Percentiles rank a stretch among this genome's conserved stretches.
Conservation (phyloP, 1,140 invertebrate genomes). For the Bombus consobrinus region DNA sequence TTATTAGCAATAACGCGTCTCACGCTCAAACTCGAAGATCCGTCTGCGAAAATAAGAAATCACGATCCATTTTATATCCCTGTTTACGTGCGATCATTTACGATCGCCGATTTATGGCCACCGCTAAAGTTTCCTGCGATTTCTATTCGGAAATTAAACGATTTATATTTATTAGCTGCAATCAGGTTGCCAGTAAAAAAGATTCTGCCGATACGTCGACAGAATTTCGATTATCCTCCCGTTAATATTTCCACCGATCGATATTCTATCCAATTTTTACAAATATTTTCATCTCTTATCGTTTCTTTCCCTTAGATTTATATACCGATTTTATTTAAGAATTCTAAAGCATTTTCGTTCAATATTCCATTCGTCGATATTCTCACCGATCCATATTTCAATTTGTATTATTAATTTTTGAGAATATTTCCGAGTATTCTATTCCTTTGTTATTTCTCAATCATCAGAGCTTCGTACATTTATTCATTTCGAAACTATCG, state of each 20-base stretch:
- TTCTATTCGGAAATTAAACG: conserved; percentile 20
- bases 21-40: too few species aligned
- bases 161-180: conserved; percentile 12
- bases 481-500: not conserved
- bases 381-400: not conserved
- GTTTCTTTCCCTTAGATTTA: too few species aligned
- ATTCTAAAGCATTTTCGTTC: not conserved
- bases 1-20: not conserved
- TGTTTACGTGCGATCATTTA: conserved; percentile 21
- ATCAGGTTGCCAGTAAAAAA: not conserved
- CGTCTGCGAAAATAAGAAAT: too few species aligned
- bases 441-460: not conserved
- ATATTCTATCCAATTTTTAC: not conserved
- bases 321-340: not conserved
- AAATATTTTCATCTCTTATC: not conserved
- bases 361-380: not conserved
- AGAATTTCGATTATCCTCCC: not conserved
- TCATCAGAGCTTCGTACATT: not conserved
- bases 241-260: not conserved
- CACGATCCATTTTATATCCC: not conserved
- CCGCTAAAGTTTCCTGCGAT: not conserved
- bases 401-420: too few species aligned
- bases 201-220: not conserved
- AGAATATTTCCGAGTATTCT: too few species aligned
- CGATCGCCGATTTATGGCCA: conserved; percentile 16